Conservation (phyloP, 2,113 vertebrate species). For the Balaeniceps rex region DNA sequence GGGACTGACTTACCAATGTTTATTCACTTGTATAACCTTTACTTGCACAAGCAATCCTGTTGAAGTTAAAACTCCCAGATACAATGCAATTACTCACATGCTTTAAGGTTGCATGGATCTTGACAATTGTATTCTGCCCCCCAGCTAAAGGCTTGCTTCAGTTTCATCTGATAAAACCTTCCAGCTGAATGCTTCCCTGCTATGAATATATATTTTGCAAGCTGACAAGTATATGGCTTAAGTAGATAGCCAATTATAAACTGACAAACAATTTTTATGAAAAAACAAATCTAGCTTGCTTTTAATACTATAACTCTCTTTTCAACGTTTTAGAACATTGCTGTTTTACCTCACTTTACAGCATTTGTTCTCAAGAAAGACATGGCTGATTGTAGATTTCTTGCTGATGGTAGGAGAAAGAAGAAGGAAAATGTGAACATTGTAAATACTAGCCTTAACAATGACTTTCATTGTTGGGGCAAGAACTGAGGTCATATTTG, state of each 20-base stretch:
- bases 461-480: constrained; percentile 51
- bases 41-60: background rate
- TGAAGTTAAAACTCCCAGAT: constrained; percentile 19
- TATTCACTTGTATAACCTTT: background rate
- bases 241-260: background rate
- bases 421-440: constrained; percentile 47
- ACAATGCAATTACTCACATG: constrained; percentile 8
- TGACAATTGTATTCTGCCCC: background rate
- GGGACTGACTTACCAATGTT: background rate
- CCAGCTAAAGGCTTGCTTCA: constrained; percentile 27
- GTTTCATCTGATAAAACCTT: constrained; percentile 4
- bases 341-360: background rate
- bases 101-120: background rate
- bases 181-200: background rate
- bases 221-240: background rate
- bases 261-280: background rate
- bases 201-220: background rate
- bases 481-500: constrained; percentile 76
- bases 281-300: background rate
- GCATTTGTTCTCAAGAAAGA: background rate
- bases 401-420: constrained; percentile 17
- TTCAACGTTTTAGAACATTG: background rate
- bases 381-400: constrained; percentile 68
- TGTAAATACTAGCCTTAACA: constrained; percentile 58
- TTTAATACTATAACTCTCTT: background rate